Evolutionary conservation across 2,797 vertebrate species (phyloP), one percentile per base, ranked within the genome.

Genomic region (Rhinogobio ventralis): DNA sequence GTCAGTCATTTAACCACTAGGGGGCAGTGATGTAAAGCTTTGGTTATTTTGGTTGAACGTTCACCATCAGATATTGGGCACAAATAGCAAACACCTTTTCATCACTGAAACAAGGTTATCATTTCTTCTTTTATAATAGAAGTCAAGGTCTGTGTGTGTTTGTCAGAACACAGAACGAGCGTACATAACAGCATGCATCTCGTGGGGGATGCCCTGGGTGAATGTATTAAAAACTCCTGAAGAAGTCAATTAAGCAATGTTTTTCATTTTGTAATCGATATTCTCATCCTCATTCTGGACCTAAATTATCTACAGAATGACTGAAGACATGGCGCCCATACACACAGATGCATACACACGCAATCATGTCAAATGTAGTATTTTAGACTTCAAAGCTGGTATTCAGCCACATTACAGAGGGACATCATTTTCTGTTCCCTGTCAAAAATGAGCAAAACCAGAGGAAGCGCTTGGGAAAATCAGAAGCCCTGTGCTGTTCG

Each of bases 391-490:
- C 33, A 79, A 82, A 79, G 66, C 33, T 67, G 79, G 45, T 33
- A 33, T 79, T 64, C 51, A 36, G 79, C 53, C 82, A 81, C 73
- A 79, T 60, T 42, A 82, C 49, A 72, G 25, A 80, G 14, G 71
- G 25, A 49, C 46, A 73, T 33, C 7, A 53, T 77, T 55, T 77
- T 72, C 10, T 36, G 66, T 66, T 69, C 74, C 33, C 46, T 45
- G 55, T 74, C 64, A 69, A 60, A 85, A 53, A 55, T 42, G 72
- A 86, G 39, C 36, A 25, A 64, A 74, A 82, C 19, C 83, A 85
- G 79, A 62, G 66, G 45, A 72, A 82, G 51, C 10, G 28, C 10
- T 46, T 42, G 62, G 46, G 25, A 81, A 75, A 86, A 84, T 78
- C 82, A 81, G 75, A 82, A 68, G 49, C 66, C 15, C 28, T 60